Conservation (phyloP, 2,888 invertebrate genomes). For the Harpalus rufipes region DNA sequence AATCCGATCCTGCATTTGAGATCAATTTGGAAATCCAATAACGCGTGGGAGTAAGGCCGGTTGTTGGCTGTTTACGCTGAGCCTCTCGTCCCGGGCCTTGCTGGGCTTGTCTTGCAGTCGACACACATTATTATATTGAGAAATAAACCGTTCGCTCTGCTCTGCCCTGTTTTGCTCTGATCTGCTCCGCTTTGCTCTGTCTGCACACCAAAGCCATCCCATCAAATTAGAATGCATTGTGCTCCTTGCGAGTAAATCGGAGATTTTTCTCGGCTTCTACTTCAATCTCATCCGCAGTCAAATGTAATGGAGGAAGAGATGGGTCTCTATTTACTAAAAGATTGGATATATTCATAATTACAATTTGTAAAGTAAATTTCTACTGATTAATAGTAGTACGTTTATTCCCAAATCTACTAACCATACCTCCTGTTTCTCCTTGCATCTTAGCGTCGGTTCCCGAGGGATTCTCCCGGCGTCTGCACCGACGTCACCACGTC, state of each 20-base stretch:
- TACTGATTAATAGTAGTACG: too few relatives aligned
- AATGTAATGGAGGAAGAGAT: background rate
- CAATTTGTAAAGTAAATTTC: too few relatives aligned
- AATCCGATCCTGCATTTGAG: slow-evolving; percentile 49
- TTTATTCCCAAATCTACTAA: too few relatives aligned
- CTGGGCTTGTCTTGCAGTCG: slow-evolving; percentile 50
- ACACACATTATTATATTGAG: slow-evolving; percentile 65
- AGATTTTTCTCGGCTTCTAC: background rate
- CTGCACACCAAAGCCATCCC: slow-evolving; percentile 26
- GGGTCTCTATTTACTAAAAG: too few relatives aligned
- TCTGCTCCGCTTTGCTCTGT: too few relatives aligned
- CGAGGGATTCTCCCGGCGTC: too few relatives aligned
- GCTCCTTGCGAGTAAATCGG: background rate
- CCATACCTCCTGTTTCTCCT: too few relatives aligned
- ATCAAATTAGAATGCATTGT: slow-evolving; percentile 62
- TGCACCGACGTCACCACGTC: too few relatives aligned
- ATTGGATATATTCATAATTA: too few relatives aligned
- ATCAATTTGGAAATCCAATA: slow-evolving; percentile 66
- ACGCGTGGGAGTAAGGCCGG: slow-evolving; percentile 36
- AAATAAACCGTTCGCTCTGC: slow-evolving; percentile 54
- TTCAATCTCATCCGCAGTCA: background rate
- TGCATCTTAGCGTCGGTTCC: too few relatives aligned
- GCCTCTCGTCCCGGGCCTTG: slow-evolving; percentile 14
- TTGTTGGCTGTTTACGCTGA: slow-evolving; percentile 56
- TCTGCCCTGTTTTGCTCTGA: background rate